These are phyloP conservation scores for Exephanes ischioxanthus DNA, from an alignment of 2,888 invertebrate genomes.

Conservation along the genomic window DNA sequence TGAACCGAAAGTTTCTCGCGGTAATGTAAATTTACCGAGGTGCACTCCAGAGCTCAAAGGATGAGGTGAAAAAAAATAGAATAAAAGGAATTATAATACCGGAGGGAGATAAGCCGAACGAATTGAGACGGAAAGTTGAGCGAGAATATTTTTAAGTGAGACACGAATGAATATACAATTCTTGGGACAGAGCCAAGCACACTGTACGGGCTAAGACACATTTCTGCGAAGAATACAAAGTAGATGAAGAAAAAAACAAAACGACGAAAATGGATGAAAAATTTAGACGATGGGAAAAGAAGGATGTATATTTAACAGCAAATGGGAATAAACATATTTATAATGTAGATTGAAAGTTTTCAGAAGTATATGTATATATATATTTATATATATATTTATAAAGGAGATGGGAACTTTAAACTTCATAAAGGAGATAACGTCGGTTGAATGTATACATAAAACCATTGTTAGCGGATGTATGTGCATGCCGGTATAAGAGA, in stretches of 20 bases:
- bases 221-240: constrained; percentile 10
- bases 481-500: not conserved
- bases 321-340: constrained; percentile 14
- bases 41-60: constrained; percentile 54
- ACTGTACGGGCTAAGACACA: constrained; percentile 2
- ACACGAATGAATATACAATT: constrained; percentile 46
- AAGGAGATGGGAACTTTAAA: constrained; percentile 2
- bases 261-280: not conserved
- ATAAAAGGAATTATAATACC: constrained; percentile 33
- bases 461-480: not conserved
- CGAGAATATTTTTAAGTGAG: constrained; percentile 45
- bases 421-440: not conserved
- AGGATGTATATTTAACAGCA: constrained; percentile 1
- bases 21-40: constrained; percentile 45
- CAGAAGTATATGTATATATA: not conserved
- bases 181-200: not conserved
- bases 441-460: not conserved
- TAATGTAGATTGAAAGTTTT: not conserved
- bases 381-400: not conserved
- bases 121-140: constrained; percentile 43
- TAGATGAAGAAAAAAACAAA: not conserved
- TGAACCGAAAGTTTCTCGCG: constrained; percentile 45
- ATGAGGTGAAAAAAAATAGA: constrained; percentile 32
- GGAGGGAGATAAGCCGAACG: constrained; percentile 20
- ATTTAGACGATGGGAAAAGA: not conserved